These are phyloP conservation scores for Aphelocoma californica DNA, from an alignment of 2,797 vertebrate genomes.

Conservation along the genomic window DNA sequence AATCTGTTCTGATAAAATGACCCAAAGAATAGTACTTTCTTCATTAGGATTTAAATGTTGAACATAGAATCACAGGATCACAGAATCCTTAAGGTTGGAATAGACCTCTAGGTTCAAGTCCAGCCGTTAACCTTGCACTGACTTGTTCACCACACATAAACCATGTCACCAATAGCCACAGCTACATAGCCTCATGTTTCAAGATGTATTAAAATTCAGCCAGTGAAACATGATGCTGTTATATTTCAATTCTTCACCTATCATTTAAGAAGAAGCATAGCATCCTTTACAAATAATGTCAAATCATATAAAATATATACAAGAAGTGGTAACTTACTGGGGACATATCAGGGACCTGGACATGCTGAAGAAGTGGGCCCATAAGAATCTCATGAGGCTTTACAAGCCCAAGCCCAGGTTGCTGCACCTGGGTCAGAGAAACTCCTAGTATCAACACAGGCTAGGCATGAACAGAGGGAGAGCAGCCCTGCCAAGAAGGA, in stretches of 20 bases:
- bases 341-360: not conserved
- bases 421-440: not conserved
- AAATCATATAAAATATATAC: not conserved
- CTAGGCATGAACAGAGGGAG: no score
- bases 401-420: not conserved
- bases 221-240: not conserved
- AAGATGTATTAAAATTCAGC: not conserved
- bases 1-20: not conserved
- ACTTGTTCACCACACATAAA: not conserved
- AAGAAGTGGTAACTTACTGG: not conserved
- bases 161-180: not conserved
- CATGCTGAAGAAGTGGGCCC: not conserved
- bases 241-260: not conserved
- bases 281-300: not conserved
- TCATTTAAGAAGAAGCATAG: not conserved
- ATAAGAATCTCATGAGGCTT: not conserved
- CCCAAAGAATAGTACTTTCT: not conserved
- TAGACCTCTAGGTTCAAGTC: not conserved
- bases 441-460: not conserved
- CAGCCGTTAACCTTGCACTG: not conserved
- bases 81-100: not conserved
- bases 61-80: not conserved
- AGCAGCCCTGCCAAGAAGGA: not conserved
- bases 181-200: not conserved
- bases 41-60: not conserved